phyloP scores from a whole-genome alignment of 2,888 invertebrate species.

The Drosophila maculinotata region DNA sequence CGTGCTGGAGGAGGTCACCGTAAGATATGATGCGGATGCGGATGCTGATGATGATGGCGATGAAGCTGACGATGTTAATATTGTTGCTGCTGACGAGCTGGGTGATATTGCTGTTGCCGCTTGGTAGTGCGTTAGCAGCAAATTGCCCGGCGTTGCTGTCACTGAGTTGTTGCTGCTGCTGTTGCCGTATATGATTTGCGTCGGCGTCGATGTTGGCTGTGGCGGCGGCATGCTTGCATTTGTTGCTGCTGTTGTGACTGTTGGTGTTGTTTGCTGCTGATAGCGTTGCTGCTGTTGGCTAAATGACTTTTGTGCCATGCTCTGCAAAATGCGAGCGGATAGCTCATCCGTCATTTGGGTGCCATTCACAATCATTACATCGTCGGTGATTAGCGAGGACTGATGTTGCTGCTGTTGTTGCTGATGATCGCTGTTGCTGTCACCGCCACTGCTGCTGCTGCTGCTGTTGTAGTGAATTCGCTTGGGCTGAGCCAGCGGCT shows the following conservation, averaged over 20 bases:
- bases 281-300: constrained; percentile 71
- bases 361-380: constrained; percentile 85
- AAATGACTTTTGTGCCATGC: constrained; percentile 85
- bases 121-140: constrained; percentile 64
- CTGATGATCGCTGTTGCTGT: constrained; percentile 50
- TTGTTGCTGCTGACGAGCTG: constrained; percentile 36
- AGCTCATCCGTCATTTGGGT: constrained; percentile 85
- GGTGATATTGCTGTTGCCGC: constrained; percentile 38
- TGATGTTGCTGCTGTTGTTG: constrained; percentile 43
- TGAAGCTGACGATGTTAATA: constrained; percentile 31
- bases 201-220: constrained; percentile 63
- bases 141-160: constrained; percentile 40
- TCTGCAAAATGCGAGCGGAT: constrained; percentile 84
- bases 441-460: constrained; percentile 42
- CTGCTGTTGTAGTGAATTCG: constrained; percentile 61
- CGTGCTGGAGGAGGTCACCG: constrained; percentile 49
- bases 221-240: constrained; percentile 76
- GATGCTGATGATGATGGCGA: constrained; percentile 22
- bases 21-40: constrained; percentile 44
- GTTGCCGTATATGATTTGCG: constrained; percentile 59
- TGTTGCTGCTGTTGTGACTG: constrained; percentile 41
- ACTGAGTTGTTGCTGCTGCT: constrained; percentile 29
- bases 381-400: constrained; percentile 80
- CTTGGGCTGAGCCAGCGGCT: constrained; percentile 47
- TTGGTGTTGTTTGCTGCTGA: constrained; percentile 62